These are phyloP conservation scores for Empidonax alnorum DNA, from an alignment of 2,113 vertebrate species.

Conservation along the genomic window DNA sequence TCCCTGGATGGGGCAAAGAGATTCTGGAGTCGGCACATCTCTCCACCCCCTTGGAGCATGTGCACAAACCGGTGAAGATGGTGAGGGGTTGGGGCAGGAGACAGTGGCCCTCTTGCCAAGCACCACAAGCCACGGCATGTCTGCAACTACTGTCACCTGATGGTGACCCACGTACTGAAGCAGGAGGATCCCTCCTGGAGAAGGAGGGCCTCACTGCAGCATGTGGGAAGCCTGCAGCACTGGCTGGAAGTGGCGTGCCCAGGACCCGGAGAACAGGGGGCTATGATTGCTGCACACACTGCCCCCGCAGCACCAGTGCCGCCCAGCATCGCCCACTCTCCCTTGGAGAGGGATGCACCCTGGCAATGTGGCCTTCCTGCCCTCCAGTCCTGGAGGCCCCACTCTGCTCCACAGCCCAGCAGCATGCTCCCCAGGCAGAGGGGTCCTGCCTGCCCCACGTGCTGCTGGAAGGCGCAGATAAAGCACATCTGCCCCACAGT, in stretches of 20 bases:
- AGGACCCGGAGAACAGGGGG: background rate
- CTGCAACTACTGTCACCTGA: slow-evolving; percentile 15
- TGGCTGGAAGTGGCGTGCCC: background rate
- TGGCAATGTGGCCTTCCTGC: background rate
- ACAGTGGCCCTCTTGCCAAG: background rate
- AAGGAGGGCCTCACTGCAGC: background rate
- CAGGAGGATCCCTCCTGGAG: background rate
- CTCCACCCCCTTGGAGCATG: background rate
- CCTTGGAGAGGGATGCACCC: background rate
- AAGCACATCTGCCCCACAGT: rapidly evolving
- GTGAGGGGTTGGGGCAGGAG: background rate
- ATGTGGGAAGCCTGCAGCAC: background rate
- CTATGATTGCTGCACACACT: rapidly evolving
- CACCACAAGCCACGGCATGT: background rate
- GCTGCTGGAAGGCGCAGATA: background rate
- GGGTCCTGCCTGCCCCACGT: rapidly evolving
- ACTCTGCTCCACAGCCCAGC: background rate
- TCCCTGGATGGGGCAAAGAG: background rate
- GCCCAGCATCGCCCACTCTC: background rate
- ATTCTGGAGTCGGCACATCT: background rate
- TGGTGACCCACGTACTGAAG: background rate
- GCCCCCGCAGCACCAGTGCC: background rate
- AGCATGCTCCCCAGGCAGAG: rapidly evolving
- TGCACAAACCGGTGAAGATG: background rate
- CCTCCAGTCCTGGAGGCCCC: background rate